Conservation (phyloP, 2,888 invertebrate genomes). For the Drosophila pseudotakahashii region DNA sequence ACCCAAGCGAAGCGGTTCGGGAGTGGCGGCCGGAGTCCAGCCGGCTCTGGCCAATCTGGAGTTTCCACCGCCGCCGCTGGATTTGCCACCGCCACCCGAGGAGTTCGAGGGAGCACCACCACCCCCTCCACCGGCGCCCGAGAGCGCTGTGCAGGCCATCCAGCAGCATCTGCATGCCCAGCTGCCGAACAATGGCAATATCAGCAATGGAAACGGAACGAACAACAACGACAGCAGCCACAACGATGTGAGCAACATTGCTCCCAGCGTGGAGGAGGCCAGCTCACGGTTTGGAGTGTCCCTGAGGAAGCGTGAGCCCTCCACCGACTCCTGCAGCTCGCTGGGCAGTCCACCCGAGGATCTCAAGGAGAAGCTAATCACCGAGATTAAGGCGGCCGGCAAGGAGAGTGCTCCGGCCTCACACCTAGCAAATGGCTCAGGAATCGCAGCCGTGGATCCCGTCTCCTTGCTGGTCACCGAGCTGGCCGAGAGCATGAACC, state of each 20-base stretch:
- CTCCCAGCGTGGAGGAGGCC: slow-evolving; percentile 90
- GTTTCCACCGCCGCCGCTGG: slow-evolving; percentile 94
- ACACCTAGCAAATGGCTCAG: slow-evolving; percentile 45
- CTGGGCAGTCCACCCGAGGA: slow-evolving; percentile 85
- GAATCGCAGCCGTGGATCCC: slow-evolving; percentile 86
- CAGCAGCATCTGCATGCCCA: slow-evolving; percentile 68
- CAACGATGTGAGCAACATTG: slow-evolving; percentile 87
- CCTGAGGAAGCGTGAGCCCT: slow-evolving; percentile 88
- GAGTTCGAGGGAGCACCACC: slow-evolving; percentile 85
- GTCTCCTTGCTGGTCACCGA: slow-evolving; percentile 93
- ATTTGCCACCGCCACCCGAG: slow-evolving; percentile 91
- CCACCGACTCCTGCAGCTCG: slow-evolving; percentile 86
- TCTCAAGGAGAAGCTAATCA: slow-evolving; percentile 92
- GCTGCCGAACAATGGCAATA: slow-evolving; percentile 44
- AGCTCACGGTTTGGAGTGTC: slow-evolving; percentile 90
- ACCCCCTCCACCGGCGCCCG: slow-evolving; percentile 75
- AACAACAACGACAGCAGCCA: slow-evolving; percentile 70
- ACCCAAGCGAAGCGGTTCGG: slow-evolving; percentile 86
- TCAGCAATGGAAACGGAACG: slow-evolving; percentile 21
- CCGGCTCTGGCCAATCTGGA: slow-evolving; percentile 93
- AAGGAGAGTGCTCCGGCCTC: slow-evolving; percentile 44
- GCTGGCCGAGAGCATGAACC: slow-evolving; percentile 92
- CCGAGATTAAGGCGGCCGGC: slow-evolving; percentile 90
- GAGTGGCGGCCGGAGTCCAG: slow-evolving; percentile 85
- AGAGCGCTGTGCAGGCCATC: slow-evolving; percentile 64